Evolutionary conservation across 1,140 invertebrate species (phyloP), one percentile per base, ranked within the genome.

Genomic region (Bombus difficillimus): DNA sequence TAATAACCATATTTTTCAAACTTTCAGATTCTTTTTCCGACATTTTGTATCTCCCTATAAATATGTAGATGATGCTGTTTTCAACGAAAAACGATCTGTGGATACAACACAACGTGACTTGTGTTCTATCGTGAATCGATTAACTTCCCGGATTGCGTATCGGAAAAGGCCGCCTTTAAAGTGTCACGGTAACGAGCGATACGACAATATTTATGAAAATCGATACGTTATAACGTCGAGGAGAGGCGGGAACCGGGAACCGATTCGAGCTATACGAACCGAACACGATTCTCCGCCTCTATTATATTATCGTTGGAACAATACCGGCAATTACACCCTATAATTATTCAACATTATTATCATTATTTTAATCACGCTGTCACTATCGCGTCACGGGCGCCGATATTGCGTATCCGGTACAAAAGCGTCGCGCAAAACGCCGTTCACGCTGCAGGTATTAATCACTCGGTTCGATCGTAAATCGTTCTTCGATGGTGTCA

Each of bases 341-440:
- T 85, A 85, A 85, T 85, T 80, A 79, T 78, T 79, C 82, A 68
- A 79, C 75, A 79, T 84, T 84, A 85, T 85, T 80, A 53, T 80
- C 83, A 64, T 85, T 85, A 85, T 85, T 85, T 85, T 80, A 85
- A 85, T 85, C 83, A 84, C 83, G 66, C 53, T 12, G 64, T 37
- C 57, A 25, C 57, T 12, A n/a, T 28, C 34, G 57, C 66, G 82
- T 77, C 59, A 75, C 34, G 25, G 32, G 32, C 6, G 32, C 37
- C 32, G 41, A 89, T 81, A 81, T 85, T 78, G 68, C 86, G 64
- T 87, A 79, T 82, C 85, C 39, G 81, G 64, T 68, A 88, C 85
- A 83, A 88, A 84, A 86, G 25, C 43, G 34, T 64, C 32, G n/a
- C 64, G 37, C 22, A 43, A 76, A 53, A 41, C 66, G 41, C 57